Evolutionary conservation across 2,888 invertebrate genomes (phyloP).

Genomic region (Caenorhabditis panamensis): DNA sequence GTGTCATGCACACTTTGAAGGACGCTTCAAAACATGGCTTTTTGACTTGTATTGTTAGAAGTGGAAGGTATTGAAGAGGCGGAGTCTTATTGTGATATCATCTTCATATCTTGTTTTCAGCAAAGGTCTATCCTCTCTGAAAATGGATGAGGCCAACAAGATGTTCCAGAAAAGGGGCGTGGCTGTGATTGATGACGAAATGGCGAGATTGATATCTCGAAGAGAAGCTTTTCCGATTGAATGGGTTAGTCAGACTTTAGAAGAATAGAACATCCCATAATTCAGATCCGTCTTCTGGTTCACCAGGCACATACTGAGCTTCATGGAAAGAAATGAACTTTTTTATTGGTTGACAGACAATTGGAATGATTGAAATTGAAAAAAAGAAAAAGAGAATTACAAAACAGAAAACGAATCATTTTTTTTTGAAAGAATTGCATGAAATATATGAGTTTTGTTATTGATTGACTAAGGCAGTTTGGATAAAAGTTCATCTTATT

Average conservation of each 20-base stretch:
- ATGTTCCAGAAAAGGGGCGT: conserved; percentile 71
- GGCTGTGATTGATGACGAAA: conserved; percentile 68
- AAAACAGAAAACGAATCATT: too few species aligned
- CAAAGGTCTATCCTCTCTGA: conserved; percentile 73
- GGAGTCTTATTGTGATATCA: too few species aligned
- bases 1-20: conserved; percentile 85
- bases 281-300: conserved; percentile 52
- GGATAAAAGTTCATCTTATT: conserved; percentile 26
- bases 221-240: conserved; percentile 60
- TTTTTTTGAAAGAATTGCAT: conserved; percentile 12
- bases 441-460: background rate
- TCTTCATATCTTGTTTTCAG: conserved; percentile 56
- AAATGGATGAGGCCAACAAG: conserved; percentile 73
- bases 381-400: background rate
- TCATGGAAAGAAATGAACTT: conserved; percentile 36
- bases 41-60: conserved; percentile 72
- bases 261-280: too few species aligned
- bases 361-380: background rate
- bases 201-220: conserved; percentile 51
- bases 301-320: conserved; percentile 53
- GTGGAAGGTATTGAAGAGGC: too few species aligned
- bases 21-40: conserved; percentile 73
- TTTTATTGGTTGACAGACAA: too few species aligned
- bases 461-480: background rate
- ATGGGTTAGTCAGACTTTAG: conserved; percentile 62